A percentile compares a stretch with the other conserved stretches of the same genome.
These are phyloP conservation scores for Caenorhabditis drosophilae DNA, from an alignment of 2,888 invertebrate species.

Conservation along the genomic window DNA sequence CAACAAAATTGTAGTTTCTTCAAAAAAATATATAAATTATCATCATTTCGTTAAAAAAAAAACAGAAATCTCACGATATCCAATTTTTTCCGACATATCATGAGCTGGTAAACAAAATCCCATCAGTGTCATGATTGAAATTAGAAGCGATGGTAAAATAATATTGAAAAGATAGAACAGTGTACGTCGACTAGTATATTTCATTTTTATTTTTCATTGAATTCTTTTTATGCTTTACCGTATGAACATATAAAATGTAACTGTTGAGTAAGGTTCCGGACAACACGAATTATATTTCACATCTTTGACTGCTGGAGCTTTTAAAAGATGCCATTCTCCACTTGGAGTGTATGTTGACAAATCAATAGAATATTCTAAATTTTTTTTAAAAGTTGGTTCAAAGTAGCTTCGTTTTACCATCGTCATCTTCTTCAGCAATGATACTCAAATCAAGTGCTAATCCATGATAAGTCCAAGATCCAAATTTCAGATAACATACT, in stretches of 20 bases:
- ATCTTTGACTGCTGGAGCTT: slow-evolving; percentile 69
- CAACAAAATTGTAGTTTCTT: slow-evolving; percentile 72
- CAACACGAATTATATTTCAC: slow-evolving; percentile 78
- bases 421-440: slow-evolving; percentile 43
- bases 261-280: slow-evolving; percentile 77
- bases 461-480: slow-evolving; percentile 98
- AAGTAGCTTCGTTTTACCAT: slow-evolving; percentile 13
- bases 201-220: background rate
- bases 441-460: slow-evolving; percentile 80
- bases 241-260: slow-evolving; percentile 52
- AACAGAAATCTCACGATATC: slow-evolving; percentile 43
- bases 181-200: slow-evolving; percentile 43
- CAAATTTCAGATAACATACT: slow-evolving; percentile 75
- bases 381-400: background rate
- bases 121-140: slow-evolving; percentile 67
- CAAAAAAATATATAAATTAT: background rate
- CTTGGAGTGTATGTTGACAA: slow-evolving; percentile 59
- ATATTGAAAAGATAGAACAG: slow-evolving; percentile 61
- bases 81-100: slow-evolving; percentile 64
- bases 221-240: slow-evolving; percentile 1
- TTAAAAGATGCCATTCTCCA: slow-evolving; percentile 58
- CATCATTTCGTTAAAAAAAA: too few relatives aligned
- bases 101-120: slow-evolving; percentile 63
- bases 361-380: slow-evolving; percentile 52
- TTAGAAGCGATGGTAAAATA: slow-evolving; percentile 54